phyloP scores from a whole-genome alignment of 2,797 vertebrate genomes.

The Anolis apletophallus region DNA sequence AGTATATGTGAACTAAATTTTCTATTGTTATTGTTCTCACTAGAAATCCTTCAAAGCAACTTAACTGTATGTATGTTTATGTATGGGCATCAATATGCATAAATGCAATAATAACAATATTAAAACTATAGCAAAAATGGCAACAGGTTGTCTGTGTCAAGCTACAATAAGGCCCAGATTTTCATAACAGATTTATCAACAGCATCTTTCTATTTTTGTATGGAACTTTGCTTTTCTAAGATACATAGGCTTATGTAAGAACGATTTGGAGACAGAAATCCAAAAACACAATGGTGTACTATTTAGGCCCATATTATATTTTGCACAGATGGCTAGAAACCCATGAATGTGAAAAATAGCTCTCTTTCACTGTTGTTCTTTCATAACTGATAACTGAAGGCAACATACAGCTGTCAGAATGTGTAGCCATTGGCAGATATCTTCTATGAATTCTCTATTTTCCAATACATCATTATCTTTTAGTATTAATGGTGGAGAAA shows the following conservation, averaged over 20 bases:
- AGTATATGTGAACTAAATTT: background rate
- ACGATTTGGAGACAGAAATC: background rate
- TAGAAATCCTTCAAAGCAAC: background rate
- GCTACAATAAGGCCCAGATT: background rate
- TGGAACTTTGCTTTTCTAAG: background rate
- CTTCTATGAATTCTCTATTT: background rate
- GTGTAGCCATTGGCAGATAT: background rate
- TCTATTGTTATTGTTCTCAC: background rate
- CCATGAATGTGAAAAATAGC: background rate
- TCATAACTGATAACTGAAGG: background rate
- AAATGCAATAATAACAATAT: background rate
- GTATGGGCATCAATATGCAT: background rate
- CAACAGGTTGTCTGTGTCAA: background rate
- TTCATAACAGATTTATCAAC: background rate
- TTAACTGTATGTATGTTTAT: background rate
- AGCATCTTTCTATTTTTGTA: background rate
- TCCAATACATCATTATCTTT: background rate
- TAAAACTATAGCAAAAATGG: background rate
- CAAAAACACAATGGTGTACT: background rate
- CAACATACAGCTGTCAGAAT: background rate
- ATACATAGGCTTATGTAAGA: background rate
- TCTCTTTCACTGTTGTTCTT: background rate
- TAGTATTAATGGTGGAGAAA: background rate
- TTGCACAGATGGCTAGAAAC: background rate
- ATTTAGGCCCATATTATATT: background rate